These are phyloP conservation scores for Sinocyclocheilus anshuiensis DNA, from an alignment of 2,113 vertebrate genomes.

Conservation along the genomic window DNA sequence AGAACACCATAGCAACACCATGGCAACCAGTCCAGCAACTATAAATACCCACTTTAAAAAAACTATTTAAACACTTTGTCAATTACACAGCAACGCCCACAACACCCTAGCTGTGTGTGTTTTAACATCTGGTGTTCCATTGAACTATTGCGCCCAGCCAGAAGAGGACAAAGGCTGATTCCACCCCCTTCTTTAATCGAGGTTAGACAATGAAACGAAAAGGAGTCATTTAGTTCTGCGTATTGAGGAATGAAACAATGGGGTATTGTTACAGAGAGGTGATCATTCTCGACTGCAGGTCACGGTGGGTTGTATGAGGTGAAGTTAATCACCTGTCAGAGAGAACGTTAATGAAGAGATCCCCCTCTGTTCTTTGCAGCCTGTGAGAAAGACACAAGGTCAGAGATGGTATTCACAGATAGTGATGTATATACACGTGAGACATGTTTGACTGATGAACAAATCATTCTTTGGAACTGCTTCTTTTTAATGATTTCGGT, in stretches of 20 bases:
- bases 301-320: conserved; percentile 59
- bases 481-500: background rate
- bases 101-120: background rate
- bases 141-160: background rate
- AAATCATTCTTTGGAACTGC: background rate
- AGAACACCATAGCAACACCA: background rate
- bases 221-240: conserved; percentile 36
- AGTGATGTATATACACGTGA: background rate
- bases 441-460: background rate
- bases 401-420: conserved; percentile 34
- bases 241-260: conserved; percentile 36
- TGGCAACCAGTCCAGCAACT: background rate
- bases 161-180: conserved; percentile 6
- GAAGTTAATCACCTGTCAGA: conserved; percentile 78
- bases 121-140: background rate
- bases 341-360: conserved; percentile 68
- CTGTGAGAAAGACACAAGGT: conserved; percentile 3
- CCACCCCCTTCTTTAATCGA: conserved; percentile 30
- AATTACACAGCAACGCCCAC: background rate
- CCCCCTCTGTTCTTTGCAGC: conserved; percentile 54
- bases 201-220: conserved; percentile 23
- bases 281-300: conserved; percentile 70
- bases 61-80: background rate
- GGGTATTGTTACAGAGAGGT: conserved; percentile 67
- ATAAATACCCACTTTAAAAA: too few species aligned